phyloP scores from a whole-genome alignment of 2,113 vertebrate species.

The Gnathonemus echidnorhynchus region DNA sequence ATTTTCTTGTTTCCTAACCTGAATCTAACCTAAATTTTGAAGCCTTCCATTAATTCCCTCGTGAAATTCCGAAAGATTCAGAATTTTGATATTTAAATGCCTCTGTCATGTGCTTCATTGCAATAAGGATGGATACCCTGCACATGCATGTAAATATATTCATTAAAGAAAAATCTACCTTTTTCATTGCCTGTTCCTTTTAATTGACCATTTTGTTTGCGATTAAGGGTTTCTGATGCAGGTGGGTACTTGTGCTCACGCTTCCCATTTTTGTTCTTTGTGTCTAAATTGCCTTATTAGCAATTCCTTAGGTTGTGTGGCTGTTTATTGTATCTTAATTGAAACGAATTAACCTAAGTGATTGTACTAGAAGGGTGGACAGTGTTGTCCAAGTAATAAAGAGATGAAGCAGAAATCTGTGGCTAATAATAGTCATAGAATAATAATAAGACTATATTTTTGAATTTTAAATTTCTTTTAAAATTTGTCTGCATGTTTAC shows the following conservation, averaged over 20 bases:
- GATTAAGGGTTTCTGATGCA: background rate
- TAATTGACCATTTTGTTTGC: background rate
- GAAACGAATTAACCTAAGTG: constrained; percentile 62
- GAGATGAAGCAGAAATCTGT: constrained; percentile 47
- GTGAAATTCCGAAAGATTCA: background rate
- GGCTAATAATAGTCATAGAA: constrained; percentile 50
- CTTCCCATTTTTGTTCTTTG: constrained; percentile 46
- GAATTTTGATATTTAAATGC: background rate
- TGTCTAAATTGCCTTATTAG: constrained; percentile 60
- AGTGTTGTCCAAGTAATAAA: constrained; percentile 52
- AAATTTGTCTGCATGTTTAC: background rate
- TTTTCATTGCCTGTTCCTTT: background rate
- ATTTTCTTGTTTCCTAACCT: background rate
- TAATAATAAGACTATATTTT: constrained; percentile 10
- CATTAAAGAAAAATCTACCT: background rate
- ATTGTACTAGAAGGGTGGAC: constrained; percentile 54
- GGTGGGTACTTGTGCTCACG: constrained; percentile 12
- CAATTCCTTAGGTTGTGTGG: constrained; percentile 55
- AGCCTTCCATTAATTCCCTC: background rate
- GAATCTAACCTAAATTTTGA: background rate
- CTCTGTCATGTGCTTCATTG: background rate
- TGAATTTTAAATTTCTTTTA: background rate
- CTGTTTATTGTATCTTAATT: constrained; percentile 58
- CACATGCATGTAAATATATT: background rate
- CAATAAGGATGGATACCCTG: background rate